phyloP scores from a whole-genome alignment of 2,888 invertebrate species.

The Gnatocerus cornutus region DNA sequence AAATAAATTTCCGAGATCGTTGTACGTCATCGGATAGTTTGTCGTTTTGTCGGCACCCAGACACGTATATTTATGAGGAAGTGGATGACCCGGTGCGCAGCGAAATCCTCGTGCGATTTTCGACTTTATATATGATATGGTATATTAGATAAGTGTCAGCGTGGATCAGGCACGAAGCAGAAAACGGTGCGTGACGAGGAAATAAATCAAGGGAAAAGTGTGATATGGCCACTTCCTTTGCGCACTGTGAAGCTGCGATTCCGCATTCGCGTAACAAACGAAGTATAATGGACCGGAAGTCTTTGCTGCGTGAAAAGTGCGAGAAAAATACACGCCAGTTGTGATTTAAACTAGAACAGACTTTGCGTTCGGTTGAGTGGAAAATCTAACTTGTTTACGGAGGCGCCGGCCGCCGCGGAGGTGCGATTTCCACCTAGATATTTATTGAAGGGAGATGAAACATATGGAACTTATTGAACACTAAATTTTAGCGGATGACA shows the following conservation, averaged over 20 bases:
- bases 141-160: slow-evolving; percentile 66
- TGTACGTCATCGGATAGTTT: slow-evolving; percentile 8
- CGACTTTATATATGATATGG: slow-evolving; percentile 65
- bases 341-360: slow-evolving; percentile 3
- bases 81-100: slow-evolving; percentile 52
- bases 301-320: slow-evolving; percentile 14
- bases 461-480: slow-evolving; percentile 1
- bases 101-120: slow-evolving; percentile 62
- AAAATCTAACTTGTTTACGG: slow-evolving; percentile 5
- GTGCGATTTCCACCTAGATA: neutral
- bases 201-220: slow-evolving; percentile 56
- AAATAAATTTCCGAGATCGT: slow-evolving; percentile 19
- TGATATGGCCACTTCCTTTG: slow-evolving; percentile 44
- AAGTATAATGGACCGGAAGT: slow-evolving; percentile 20
- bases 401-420: neutral
- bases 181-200: slow-evolving; percentile 61
- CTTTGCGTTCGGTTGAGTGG: neutral
- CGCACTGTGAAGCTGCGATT: slow-evolving; percentile 34
- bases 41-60: slow-evolving; percentile 10
- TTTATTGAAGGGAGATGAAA: neutral
- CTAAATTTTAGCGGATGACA: neutral
- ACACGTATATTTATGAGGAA: slow-evolving; percentile 33
- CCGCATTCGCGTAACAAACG: slow-evolving; percentile 21
- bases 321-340: slow-evolving; percentile 6
- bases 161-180: slow-evolving; percentile 61